phyloP scores from a whole-genome alignment of 2,113 vertebrate species.

The Carollia perspicillata region DNA sequence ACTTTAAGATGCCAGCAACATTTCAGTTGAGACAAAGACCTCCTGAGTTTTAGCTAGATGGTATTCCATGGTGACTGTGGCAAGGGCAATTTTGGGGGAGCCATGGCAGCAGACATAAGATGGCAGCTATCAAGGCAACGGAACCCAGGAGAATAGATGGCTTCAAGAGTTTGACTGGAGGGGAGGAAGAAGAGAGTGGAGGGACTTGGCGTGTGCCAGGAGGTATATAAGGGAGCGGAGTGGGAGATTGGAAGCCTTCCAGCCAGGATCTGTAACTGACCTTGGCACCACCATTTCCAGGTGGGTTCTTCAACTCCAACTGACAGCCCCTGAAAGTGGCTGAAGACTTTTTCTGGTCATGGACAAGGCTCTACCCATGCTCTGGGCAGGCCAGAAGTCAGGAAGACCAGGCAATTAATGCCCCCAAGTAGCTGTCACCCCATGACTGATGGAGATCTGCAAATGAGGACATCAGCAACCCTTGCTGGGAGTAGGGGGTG shows the following conservation, averaged over 20 bases:
- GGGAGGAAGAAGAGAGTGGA: not conserved
- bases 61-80: not conserved
- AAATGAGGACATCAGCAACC: not conserved
- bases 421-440: not conserved
- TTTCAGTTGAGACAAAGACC: not conserved
- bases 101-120: not conserved
- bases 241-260: not conserved
- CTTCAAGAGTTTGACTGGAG: not conserved
- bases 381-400: not conserved
- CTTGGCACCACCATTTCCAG: not conserved
- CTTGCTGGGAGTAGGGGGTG: not conserved
- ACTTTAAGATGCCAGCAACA: not conserved
- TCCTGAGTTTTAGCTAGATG: not conserved
- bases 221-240: not conserved
- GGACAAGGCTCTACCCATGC: not conserved
- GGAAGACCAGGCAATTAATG: not conserved
- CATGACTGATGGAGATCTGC: not conserved
- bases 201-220: not conserved
- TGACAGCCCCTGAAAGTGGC: not conserved
- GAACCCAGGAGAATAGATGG: not conserved
- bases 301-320: not conserved
- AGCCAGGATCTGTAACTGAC: not conserved
- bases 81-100: not conserved
- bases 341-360: not conserved
- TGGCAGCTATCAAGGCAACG: not conserved